phyloP scores from a whole-genome alignment of 2,888 invertebrate genomes.

The Tillus elongatus region DNA sequence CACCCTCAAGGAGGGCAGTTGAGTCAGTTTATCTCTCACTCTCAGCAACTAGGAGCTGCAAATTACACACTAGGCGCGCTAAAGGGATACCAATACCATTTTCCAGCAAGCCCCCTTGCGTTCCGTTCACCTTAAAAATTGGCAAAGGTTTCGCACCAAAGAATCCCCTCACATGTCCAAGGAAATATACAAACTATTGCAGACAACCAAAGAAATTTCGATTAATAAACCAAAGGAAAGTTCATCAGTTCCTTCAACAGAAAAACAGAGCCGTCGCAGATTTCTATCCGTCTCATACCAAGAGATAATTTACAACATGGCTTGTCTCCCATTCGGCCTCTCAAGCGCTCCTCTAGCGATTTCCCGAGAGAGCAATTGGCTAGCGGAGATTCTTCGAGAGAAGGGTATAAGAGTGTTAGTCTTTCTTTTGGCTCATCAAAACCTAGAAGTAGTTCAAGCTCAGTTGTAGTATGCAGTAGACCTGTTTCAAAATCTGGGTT shows the following conservation, averaged over 20 bases:
- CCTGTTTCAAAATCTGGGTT: conserved; percentile 15
- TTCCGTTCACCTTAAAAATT: background rate
- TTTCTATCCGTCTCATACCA: conserved; percentile 11
- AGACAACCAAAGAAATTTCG: conserved; percentile 15
- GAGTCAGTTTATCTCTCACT: conserved; percentile 4
- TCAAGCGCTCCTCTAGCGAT: conserved; percentile 16
- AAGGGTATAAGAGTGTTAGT: conserved; percentile 13
- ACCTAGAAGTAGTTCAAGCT: conserved; percentile 4
- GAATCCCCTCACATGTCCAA: background rate
- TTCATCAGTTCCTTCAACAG: conserved; percentile 17
- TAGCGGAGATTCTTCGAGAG: conserved; percentile 10
- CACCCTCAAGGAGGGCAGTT: too few species aligned
- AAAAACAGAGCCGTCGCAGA: conserved; percentile 12
- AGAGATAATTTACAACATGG: conserved; percentile 10
- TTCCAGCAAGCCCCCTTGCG: conserved; percentile 3
- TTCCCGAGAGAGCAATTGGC: conserved; percentile 14
- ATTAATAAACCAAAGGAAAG: conserved; percentile 15
- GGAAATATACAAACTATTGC: conserved; percentile 9
- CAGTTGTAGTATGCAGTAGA: conserved; percentile 7
- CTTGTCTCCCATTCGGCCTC: conserved; percentile 19
- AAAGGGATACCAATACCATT: conserved; percentile 8
- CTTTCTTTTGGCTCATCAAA: conserved; percentile 13
- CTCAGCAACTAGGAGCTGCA: conserved; percentile 2
- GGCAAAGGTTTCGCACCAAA: background rate
- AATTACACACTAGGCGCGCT: background rate